Conservation (phyloP, 2,888 invertebrate species). For the Nycteola revayana region DNA sequence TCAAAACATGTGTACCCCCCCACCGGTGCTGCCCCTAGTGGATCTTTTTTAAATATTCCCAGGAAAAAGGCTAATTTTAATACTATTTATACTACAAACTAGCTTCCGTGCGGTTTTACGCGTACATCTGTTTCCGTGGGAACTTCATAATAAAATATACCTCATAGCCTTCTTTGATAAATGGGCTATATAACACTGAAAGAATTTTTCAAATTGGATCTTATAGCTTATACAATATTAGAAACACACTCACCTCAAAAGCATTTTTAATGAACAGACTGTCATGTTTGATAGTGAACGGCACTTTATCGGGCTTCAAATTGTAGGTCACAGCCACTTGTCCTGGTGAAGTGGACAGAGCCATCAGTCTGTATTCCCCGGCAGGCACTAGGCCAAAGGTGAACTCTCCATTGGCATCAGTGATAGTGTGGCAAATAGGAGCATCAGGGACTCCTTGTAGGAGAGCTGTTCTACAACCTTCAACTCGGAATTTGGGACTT, state of each 20-base stretch:
- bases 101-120: no score
- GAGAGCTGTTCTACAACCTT: conserved; percentile 83
- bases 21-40: no score
- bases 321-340: conserved; percentile 87
- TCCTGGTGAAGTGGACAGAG: conserved; percentile 75
- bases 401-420: conserved; percentile 89
- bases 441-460: conserved; percentile 81
- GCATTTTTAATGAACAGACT: conserved; percentile 83
- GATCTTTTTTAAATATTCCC: no score
- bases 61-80: no score
- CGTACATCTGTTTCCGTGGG: no score
- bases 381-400: conserved; percentile 90
- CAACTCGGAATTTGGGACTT: conserved; percentile 66
- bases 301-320: conserved; percentile 86
- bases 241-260: conserved; percentile 85
- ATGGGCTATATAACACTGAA: no score
- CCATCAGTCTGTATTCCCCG: conserved; percentile 89
- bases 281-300: conserved; percentile 87
- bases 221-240: no score
- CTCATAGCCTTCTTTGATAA: no score
- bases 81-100: no score
- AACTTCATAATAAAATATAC: no score
- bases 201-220: no score
- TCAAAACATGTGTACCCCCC: no score
- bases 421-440: conserved; percentile 88